Conservation (phyloP, 1,140 invertebrate genomes). For the Drosophila tsacasi region DNA sequence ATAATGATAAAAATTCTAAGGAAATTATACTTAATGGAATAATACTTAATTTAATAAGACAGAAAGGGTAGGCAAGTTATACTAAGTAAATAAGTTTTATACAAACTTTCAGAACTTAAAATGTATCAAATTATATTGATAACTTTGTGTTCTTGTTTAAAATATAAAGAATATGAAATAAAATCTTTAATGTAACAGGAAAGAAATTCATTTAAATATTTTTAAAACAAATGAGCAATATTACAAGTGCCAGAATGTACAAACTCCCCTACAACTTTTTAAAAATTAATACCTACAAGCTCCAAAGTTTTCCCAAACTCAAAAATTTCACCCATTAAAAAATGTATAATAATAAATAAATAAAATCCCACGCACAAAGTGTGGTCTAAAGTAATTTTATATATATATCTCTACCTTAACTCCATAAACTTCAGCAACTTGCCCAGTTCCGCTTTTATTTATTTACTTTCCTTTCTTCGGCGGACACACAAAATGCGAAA, state of each 20-base stretch:
- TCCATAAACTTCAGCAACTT: conserved; percentile 49
- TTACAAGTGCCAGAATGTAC: too few species aligned
- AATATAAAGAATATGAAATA: neutral
- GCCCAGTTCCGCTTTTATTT: conserved; percentile 35
- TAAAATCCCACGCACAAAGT: conserved; percentile 13
- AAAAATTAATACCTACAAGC: conserved; percentile 1
- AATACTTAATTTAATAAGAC: neutral
- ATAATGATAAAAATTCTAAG: too few species aligned
- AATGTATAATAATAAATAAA: conserved; percentile 5
- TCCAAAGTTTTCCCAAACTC: conserved; percentile 10
- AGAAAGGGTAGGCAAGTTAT: neutral
- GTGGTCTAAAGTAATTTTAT: conserved; percentile 39
- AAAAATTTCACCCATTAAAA: neutral
- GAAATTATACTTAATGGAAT: too few species aligned
- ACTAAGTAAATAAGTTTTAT: neutral
- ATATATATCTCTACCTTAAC: conserved; percentile 34
- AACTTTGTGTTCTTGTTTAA: neutral
- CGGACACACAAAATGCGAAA: conserved; percentile 44
- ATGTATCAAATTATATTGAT: neutral
- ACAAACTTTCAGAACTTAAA: neutral
- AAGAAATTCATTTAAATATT: neutral
- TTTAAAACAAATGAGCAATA: neutral
- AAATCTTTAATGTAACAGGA: neutral
- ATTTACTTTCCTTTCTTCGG: conserved; percentile 45
- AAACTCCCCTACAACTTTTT: neutral